Evolutionary conservation across 2,113 vertebrate genomes (phyloP).

Genomic region (Turdus rufiventris): DNA sequence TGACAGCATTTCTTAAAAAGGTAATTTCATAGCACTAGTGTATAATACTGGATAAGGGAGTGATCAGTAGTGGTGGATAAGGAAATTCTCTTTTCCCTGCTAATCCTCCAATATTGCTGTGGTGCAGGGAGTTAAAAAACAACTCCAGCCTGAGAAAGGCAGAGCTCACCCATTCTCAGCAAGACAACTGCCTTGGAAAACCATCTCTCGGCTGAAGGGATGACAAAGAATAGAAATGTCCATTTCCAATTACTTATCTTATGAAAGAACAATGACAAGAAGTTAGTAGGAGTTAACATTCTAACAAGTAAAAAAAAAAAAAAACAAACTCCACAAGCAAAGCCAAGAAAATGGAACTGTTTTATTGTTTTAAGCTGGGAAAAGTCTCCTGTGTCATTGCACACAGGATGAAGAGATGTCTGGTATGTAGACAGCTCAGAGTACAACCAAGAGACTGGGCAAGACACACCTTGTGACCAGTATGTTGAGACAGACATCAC

Average conservation of each 20-base stretch:
- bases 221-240: background rate
- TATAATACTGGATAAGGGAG: background rate
- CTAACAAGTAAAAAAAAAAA: background rate
- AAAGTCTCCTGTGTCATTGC: background rate
- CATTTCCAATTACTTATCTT: background rate
- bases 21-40: background rate
- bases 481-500: background rate
- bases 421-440: background rate
- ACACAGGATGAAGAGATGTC: background rate
- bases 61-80: background rate
- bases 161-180: background rate
- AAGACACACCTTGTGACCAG: background rate
- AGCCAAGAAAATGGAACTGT: background rate
- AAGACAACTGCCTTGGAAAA: conserved; percentile 6
- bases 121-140: background rate
- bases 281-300: background rate
- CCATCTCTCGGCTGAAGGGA: background rate
- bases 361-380: background rate
- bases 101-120: background rate
- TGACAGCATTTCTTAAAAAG: background rate
- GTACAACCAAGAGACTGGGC: background rate
- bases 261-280: conserved; percentile 16
- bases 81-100: background rate
- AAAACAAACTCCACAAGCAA: background rate
- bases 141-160: background rate